Conservation (phyloP, 2,797 vertebrate genomes). For the Cuculus canorus region DNA sequence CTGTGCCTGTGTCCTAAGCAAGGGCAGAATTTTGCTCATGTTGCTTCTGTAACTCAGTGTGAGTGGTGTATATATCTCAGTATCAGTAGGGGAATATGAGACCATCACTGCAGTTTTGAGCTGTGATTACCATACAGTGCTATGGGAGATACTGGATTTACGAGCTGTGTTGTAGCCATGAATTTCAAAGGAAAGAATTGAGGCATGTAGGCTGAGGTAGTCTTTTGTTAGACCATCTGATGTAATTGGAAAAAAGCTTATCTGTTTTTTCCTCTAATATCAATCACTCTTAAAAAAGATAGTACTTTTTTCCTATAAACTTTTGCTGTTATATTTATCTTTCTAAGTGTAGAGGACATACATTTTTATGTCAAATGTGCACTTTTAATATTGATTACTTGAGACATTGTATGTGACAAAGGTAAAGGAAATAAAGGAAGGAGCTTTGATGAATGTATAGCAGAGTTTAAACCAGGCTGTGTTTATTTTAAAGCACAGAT, state of each 20-base stretch:
- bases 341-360: not conserved
- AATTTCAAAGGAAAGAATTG: not conserved
- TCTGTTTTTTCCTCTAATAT: not conserved
- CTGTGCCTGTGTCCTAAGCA: not conserved
- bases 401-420: not conserved
- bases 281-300: not conserved
- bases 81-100: not conserved
- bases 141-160: not conserved
- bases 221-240: not conserved
- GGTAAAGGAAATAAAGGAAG: constrained; percentile 6
- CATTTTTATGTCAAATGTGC: not conserved
- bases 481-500: not conserved
- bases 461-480: not conserved
- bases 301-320: not conserved
- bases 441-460: not conserved
- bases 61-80: not conserved
- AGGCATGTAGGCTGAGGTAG: not conserved
- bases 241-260: not conserved
- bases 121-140: not conserved
- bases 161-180: not conserved
- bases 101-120: not conserved
- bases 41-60: not conserved
- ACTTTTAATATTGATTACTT: not conserved
- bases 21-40: not conserved
- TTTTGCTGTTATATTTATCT: not conserved